Base-by-base conservation (phyloP, 2,888 invertebrate genomes). In the Ornithoptera priamus region DNA sequence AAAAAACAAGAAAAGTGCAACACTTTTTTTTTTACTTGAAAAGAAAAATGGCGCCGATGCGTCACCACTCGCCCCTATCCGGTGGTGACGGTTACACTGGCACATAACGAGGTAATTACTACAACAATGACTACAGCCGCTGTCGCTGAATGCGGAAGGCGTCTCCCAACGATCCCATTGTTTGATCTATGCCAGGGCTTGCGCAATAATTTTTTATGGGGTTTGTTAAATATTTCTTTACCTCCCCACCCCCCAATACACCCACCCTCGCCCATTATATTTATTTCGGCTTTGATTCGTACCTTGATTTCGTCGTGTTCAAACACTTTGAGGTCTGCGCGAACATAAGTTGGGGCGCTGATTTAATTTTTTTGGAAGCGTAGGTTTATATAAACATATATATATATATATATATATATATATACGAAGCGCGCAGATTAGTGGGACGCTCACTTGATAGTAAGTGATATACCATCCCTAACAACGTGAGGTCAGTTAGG, bases 51-150 rank as follows among this genome's bases (percentile, higher is more conserved):
- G 2, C 46, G 10, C 24, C 46, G 56, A 30, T 30, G 46, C 7
- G 58, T 50, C 60, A 22, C 30, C 53, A 46, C 18, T 59, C 30
- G n/a, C 65, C 22, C 18, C 24, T 15, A 66, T 46, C 61, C 53
- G 1, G 39, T 53, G 42, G 61, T 61, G 69, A 24, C 69, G 61
- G 65, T 56, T 65, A 30, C 69, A 61, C 20, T 61, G 60, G 50
- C 66, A 67, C 42, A 61, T 86, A 86, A 87, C 84, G 83, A 86
- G 87, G 84, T 84, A 86, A 87, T 87, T 86, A 85, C 80, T 84
- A 82, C 84, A 83, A 88, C 86, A 87, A 87, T 86, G 77, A 79
- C 73, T 75, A 77, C 80, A 81, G 46, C 58, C 65, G 36, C 65
- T 46, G 57, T 57, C 22, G 57, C 20, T 65, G 69, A 62, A 66